Evolutionary conservation across 2,888 invertebrate genomes (phyloP), one percentile per base, ranked within the genome.

Genomic region (Drosophila gaucha): DNA sequence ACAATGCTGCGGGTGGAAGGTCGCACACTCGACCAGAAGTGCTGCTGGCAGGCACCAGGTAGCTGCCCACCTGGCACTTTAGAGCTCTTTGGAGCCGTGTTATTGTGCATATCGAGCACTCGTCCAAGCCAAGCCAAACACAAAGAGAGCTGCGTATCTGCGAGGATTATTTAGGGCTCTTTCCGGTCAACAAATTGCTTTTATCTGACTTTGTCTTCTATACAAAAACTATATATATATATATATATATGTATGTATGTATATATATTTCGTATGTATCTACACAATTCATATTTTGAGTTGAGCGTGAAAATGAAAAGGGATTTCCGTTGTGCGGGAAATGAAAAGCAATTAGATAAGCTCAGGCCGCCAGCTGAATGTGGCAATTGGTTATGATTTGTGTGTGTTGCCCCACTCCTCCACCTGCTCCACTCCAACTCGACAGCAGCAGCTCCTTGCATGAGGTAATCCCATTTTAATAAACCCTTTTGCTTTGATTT

Each of bases 271-370:
- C 10, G 35, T 35, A 30, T 49, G 33, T 41, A 24, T 24, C 28
- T 28, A 55, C 39, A 55, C 74, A 71, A 68, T 65, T 77, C 82
- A 85, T 78, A 85, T 79, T 79, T 85, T 58, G 56, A 66, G 72
- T 73, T 41, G 75, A 78, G 78, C 86, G 62, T 86, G 86, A 77
- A 77, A 82, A 35, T 35, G 49, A 49, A 58, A 77, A 57, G 86
- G 78, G 49, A 65, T 78, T 78, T 82, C 65, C 74, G 63, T 22
- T 49, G 41, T 36, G 36, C 26, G 47, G 49, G 55, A 78, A 69
- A 58, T 64, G 74, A 57, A 82, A 86, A 86, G 82, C 80, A 82
- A 82, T 82, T 82, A 86, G 86, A 86, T 82, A 75, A 80, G 75
- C 79, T 65, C 41, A 41, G n/a, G 38, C 38, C 49, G 43, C 59